phyloP scores from a whole-genome alignment of 2,888 invertebrate species.

The Rhingia campestris region DNA sequence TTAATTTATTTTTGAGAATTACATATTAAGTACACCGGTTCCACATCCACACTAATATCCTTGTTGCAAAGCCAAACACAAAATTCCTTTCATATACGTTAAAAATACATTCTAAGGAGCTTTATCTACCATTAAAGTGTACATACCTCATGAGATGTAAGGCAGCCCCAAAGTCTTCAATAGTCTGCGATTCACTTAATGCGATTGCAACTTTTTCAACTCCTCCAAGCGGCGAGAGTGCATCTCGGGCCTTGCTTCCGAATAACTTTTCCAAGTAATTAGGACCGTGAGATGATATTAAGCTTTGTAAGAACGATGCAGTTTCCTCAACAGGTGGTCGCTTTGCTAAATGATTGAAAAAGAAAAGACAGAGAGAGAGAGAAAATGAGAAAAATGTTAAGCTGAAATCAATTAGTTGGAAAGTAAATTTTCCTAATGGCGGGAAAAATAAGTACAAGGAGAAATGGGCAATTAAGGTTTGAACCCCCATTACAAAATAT shows the following conservation, averaged over 20 bases:
- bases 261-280: slow-evolving; percentile 98
- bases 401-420: slow-evolving; percentile 40
- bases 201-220: slow-evolving; percentile 98
- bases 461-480: no score
- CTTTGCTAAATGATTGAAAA: slow-evolving; percentile 87
- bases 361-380: slow-evolving; percentile 77
- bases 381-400: slow-evolving; percentile 28
- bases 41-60: not conserved
- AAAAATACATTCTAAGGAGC: not conserved
- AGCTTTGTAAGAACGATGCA: slow-evolving; percentile 95
- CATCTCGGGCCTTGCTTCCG: slow-evolving; percentile 96
- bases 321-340: slow-evolving; percentile 98
- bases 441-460: not conserved
- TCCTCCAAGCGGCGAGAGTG: slow-evolving; percentile 94
- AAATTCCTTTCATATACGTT: no score
- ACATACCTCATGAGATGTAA: slow-evolving; percentile 82
- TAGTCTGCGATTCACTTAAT: slow-evolving; percentile 95
- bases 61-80: no score
- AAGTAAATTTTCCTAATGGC: slow-evolving; percentile 17
- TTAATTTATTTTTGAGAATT: not conserved
- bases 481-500: no score
- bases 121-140: not conserved
- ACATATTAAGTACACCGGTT: not conserved
- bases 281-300: slow-evolving; percentile 96
- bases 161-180: slow-evolving; percentile 90